These are phyloP conservation scores for Spilogale gracilis DNA, from an alignment of 2,113 vertebrate species.

Conservation along the genomic window DNA sequence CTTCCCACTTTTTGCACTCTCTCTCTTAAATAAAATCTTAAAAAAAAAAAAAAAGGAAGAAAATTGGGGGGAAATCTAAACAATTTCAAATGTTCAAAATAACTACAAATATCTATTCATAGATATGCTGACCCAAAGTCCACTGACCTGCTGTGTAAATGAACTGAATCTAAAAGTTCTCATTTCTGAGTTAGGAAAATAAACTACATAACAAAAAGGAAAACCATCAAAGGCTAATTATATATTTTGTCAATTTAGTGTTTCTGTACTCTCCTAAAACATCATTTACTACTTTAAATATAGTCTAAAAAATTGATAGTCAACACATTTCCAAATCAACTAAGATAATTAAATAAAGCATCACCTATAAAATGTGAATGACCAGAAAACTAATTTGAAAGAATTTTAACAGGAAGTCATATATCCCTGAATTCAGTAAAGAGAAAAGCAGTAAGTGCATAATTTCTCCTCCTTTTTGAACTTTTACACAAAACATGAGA, in stretches of 20 bases:
- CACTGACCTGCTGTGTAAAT: conserved; percentile 17
- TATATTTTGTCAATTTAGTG: neutral
- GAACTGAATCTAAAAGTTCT: neutral
- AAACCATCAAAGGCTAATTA: conserved; percentile 1
- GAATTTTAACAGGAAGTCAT: conserved; percentile 26
- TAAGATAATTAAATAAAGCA: conserved; percentile 27
- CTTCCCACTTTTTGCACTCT: too few species aligned
- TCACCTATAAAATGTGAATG: conserved; percentile 6
- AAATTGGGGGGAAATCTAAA: neutral
- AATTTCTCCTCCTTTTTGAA: neutral
- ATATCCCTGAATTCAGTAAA: conserved; percentile 11
- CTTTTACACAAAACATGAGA: neutral
- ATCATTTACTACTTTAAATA: conserved; percentile 3
- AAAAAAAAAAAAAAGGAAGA: neutral
- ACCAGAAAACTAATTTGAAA: conserved; percentile 9
- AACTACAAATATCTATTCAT: conserved; percentile 28
- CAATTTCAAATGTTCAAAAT: conserved; percentile 30
- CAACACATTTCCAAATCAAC: neutral
- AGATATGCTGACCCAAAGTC: neutral
- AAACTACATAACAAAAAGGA: conserved; percentile 52
- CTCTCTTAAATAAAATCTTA: too few species aligned
- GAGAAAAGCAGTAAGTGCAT: neutral
- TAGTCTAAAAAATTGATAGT: conserved; percentile 27
- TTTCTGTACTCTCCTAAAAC: conserved; percentile 15
- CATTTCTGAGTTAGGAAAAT: neutral